These are phyloP conservation scores for Atethmia centrago DNA, from an alignment of 2,888 invertebrate genomes.

Conservation along the genomic window DNA sequence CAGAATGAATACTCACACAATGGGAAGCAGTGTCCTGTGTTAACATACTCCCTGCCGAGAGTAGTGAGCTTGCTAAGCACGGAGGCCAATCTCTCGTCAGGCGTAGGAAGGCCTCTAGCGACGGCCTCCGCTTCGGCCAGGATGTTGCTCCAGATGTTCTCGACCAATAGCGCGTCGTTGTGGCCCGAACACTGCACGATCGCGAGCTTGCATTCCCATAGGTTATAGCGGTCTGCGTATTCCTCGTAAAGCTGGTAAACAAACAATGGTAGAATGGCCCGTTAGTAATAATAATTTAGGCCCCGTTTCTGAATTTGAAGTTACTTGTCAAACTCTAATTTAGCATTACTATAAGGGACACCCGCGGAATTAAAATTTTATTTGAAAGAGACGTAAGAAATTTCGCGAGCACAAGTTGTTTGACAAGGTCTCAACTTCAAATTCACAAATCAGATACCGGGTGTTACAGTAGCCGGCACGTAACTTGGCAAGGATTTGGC, in stretches of 20 bases:
- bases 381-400: too few relatives aligned
- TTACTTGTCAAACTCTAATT: too few relatives aligned
- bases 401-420: too few relatives aligned
- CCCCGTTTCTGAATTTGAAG: neutral
- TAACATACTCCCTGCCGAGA: constrained; percentile 94
- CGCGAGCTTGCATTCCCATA: constrained; percentile 98
- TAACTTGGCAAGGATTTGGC: too few relatives aligned
- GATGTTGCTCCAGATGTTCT: constrained; percentile 97
- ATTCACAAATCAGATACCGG: too few relatives aligned
- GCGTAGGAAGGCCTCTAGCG: constrained; percentile 83
- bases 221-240: constrained; percentile 96
- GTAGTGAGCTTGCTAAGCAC: constrained; percentile 94
- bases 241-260: constrained; percentile 94
- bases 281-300: neutral
- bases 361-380: too few relatives aligned
- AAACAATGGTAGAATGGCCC: neutral
- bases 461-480: too few relatives aligned
- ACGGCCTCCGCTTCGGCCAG: constrained; percentile 91
- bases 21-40: constrained; percentile 97
- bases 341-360: too few relatives aligned
- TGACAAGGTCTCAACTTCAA: too few relatives aligned
- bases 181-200: constrained; percentile 98
- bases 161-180: constrained; percentile 96
- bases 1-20: constrained; percentile 90
- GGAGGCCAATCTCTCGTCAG: constrained; percentile 91